These are phyloP conservation scores for Hydrochoerus hydrochaeris DNA, from an alignment of 2,113 vertebrate genomes.

Conservation along the genomic window DNA sequence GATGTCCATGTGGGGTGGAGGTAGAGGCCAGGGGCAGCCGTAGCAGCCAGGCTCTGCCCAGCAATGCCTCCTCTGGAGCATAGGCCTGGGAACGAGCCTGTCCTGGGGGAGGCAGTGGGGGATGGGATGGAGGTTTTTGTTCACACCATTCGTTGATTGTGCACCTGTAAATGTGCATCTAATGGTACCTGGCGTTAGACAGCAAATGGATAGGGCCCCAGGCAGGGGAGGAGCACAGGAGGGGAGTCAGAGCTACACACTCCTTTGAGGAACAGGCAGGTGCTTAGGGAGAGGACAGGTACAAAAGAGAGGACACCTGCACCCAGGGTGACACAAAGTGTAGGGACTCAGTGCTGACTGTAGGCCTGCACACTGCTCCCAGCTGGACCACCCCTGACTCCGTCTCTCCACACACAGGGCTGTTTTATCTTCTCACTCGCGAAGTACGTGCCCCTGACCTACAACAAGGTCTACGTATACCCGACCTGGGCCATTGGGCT, in stretches of 20 bases:
- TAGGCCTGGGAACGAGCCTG: background rate
- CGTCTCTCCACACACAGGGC: constrained; percentile 88
- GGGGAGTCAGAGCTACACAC: background rate
- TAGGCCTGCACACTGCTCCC: background rate
- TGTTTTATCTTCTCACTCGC: constrained; percentile 98
- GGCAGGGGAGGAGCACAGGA: background rate
- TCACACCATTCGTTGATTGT: background rate
- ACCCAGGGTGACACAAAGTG: background rate
- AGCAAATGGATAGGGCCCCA: background rate
- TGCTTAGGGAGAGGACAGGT: background rate
- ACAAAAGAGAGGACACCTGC: background rate
- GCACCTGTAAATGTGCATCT: background rate
- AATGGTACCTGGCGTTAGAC: background rate
- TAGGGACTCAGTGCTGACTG: background rate
- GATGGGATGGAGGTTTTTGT: background rate
- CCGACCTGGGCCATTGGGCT: constrained; percentile 97
- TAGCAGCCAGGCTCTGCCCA: background rate
- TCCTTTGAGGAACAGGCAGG: background rate
- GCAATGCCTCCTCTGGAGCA: background rate
- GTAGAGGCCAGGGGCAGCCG: background rate
- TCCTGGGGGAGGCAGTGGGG: background rate
- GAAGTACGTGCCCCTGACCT: constrained; percentile 97
- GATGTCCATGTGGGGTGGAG: background rate
- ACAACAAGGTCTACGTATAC: constrained; percentile 97
- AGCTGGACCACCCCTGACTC: background rate